A percentile compares a stretch with the other conserved stretches of the same genome.
Conservation (phyloP, 1,140 invertebrate genomes). For the Delia radicum region DNA sequence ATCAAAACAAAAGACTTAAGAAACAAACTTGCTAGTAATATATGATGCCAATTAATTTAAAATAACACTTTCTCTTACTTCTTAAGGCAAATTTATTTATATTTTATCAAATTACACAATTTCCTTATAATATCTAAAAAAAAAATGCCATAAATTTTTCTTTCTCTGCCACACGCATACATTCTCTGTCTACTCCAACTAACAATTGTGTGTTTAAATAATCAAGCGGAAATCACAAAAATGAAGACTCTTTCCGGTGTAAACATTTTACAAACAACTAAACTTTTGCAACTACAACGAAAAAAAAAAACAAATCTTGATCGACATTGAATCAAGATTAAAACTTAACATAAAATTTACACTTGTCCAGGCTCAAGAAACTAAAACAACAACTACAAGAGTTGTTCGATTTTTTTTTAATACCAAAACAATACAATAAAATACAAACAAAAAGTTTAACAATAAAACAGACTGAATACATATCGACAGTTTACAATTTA, state of each 20-base stretch:
- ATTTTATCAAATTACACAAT: background rate
- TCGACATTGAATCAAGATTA: slow-evolving; percentile 33
- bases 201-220: slow-evolving; percentile 14
- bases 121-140: background rate
- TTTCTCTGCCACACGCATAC: slow-evolving; percentile 16
- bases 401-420: background rate
- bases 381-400: background rate
- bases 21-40: background rate
- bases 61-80: background rate
- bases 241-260: slow-evolving; percentile 30
- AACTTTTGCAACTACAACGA: background rate
- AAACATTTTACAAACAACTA: slow-evolving; percentile 14
- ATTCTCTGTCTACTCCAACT: background rate
- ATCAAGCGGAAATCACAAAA: slow-evolving; percentile 29
- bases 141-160: background rate
- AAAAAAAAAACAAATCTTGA: slow-evolving; percentile 3
- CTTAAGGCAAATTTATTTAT: background rate
- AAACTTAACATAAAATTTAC: slow-evolving; percentile 30
- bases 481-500: slow-evolving; percentile 13
- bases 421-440: background rate
- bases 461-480: background rate
- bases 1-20: too few relatives aligned
- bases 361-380: slow-evolving; percentile 8
- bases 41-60: background rate
- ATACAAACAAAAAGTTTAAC: background rate